Percentiles rank a stretch among this genome's conserved stretches.
Conservation (phyloP, 2,113 vertebrate species). For the Spermophilus dauricus region DNA sequence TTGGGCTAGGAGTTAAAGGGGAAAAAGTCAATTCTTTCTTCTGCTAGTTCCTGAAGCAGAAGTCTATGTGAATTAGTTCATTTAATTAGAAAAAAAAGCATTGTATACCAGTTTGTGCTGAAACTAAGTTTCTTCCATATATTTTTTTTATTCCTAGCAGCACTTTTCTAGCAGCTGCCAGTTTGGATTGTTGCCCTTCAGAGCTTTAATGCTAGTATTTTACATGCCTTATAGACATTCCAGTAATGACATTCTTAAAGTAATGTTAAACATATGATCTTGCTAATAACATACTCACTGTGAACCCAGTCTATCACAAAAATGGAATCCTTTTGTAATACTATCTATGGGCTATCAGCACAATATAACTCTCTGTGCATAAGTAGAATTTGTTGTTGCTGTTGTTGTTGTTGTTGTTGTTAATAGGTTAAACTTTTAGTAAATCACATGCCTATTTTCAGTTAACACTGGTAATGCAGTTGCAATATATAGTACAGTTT, state of each 20-base stretch:
- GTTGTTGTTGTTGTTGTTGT: neutral
- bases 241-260: slow-evolving; percentile 27
- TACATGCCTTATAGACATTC: slow-evolving; percentile 73
- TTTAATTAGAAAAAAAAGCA: slow-evolving; percentile 53
- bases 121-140: slow-evolving; percentile 24
- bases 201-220: slow-evolving; percentile 74
- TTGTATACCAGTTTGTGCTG: neutral
- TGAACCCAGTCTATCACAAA: slow-evolving; percentile 69
- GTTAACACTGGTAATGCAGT: slow-evolving; percentile 16
- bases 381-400: neutral
- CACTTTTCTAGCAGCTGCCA: slow-evolving; percentile 53
- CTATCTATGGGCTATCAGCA: slow-evolving; percentile 42
- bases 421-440: slow-evolving; percentile 54
- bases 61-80: slow-evolving; percentile 32
- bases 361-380: slow-evolving; percentile 41
- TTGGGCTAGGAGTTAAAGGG: slow-evolving; percentile 90
- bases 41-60: slow-evolving; percentile 58
- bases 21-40: neutral
- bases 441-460: slow-evolving; percentile 32
- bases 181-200: slow-evolving; percentile 58
- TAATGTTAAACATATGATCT: slow-evolving; percentile 41
- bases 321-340: slow-evolving; percentile 66
- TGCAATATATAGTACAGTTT: slow-evolving; percentile 27
- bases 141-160: slow-evolving; percentile 15
- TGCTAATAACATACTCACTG: slow-evolving; percentile 57